phyloP scores from a whole-genome alignment of 1,140 invertebrate species.

The Oncopeltus fasciatus region DNA sequence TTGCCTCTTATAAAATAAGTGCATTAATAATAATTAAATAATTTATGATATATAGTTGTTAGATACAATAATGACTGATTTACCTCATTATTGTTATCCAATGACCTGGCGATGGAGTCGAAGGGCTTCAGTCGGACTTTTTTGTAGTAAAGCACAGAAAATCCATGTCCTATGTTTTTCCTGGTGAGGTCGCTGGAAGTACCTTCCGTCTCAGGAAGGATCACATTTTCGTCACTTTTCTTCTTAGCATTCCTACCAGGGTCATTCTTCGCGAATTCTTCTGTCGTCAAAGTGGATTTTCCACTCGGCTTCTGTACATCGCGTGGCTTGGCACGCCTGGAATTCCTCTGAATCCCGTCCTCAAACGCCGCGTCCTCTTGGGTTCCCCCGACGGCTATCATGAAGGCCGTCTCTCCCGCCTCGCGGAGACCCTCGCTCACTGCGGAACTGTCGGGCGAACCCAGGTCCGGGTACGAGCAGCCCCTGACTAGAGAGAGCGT shows the following conservation, averaged over 20 bases:
- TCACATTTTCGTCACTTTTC: too few species aligned
- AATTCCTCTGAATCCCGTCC: too few species aligned
- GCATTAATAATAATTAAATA: too few species aligned
- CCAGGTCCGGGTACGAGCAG: slow-evolving; percentile 11
- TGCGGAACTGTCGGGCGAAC: slow-evolving; percentile 9
- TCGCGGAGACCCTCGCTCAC: not conserved
- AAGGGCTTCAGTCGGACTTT: slow-evolving; percentile 18
- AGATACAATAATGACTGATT: not conserved
- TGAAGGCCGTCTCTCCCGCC: not conserved
- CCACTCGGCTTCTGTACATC: too few species aligned
- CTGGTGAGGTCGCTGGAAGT: not conserved
- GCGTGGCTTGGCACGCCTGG: too few species aligned
- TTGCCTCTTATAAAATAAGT: too few species aligned
- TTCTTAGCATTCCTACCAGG: not conserved
- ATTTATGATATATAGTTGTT: too few species aligned
- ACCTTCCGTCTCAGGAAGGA: not conserved
- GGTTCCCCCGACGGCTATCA: not conserved
- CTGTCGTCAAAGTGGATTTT: too few species aligned
- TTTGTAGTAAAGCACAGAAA: slow-evolving; percentile 18
- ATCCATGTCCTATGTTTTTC: not conserved
- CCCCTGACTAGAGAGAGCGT: not conserved
- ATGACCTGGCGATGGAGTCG: slow-evolving; percentile 8
- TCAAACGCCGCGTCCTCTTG: not conserved
- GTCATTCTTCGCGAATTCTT: too few species aligned
- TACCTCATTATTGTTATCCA: slow-evolving; percentile 18